Conservation (phyloP, 2,888 invertebrate species). For the Xestia c-nigrum region DNA sequence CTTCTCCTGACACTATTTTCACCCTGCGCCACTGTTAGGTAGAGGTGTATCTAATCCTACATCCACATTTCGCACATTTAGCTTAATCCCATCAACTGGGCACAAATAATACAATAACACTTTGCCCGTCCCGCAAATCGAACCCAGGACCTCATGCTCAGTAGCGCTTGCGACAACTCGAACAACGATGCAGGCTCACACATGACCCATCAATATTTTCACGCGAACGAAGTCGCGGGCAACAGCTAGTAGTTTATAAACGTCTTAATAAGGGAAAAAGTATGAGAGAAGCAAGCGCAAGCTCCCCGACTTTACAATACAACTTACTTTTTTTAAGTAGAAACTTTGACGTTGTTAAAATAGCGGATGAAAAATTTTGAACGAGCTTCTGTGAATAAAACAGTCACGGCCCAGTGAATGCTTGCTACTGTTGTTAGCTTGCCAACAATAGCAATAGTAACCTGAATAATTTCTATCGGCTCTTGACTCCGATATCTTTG, state of each 20-base stretch:
- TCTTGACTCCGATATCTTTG: conserved; percentile 18
- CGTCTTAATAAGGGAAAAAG: conserved; percentile 25
- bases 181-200: too few relatives aligned
- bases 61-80: too few relatives aligned
- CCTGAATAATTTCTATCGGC: conserved; percentile 15
- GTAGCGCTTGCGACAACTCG: too few relatives aligned
- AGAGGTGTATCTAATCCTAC: too few relatives aligned
- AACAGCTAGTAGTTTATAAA: conserved; percentile 38
- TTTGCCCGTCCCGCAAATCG: too few relatives aligned
- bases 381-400: conserved; percentile 31
- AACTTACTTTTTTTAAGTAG: conserved; percentile 18
- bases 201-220: too few relatives aligned
- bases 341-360: conserved; percentile 17
- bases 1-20: too few relatives aligned
- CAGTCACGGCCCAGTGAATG: conserved; percentile 12
- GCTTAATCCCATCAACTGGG: too few relatives aligned
- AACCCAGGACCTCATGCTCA: too few relatives aligned
- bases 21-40: too few relatives aligned
- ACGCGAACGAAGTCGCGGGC: too few relatives aligned
- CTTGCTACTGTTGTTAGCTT: conserved; percentile 34
- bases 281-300: not conserved
- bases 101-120: too few relatives aligned
- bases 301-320: not conserved
- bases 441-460: conserved; percentile 32
- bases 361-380: conserved; percentile 6